Percentiles rank a stretch among this genome's conserved stretches.
Evolutionary conservation across 2,888 invertebrate species (phyloP).

Genomic region (Ochlodes sylvanus): DNA sequence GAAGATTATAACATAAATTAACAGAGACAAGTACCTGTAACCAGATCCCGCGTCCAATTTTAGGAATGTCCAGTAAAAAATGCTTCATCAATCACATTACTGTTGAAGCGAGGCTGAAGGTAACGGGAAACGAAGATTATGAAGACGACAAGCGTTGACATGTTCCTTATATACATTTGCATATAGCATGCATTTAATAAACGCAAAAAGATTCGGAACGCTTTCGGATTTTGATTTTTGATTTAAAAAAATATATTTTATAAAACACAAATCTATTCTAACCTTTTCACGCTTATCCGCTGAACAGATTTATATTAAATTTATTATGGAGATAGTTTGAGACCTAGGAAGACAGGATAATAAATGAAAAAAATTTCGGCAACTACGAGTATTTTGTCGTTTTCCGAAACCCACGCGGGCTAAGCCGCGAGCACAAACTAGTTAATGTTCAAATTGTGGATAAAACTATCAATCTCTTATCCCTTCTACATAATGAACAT

Average conservation of each 20-base stretch:
- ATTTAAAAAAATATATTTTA: background rate
- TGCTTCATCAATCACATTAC: slow-evolving; percentile 51
- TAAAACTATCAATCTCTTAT: too few species aligned
- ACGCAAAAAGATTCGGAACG: background rate
- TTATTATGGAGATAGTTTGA: too few species aligned
- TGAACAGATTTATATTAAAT: too few species aligned
- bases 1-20: slow-evolving; percentile 4
- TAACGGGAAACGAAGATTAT: slow-evolving; percentile 47
- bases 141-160: slow-evolving; percentile 12
- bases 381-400: too few species aligned
- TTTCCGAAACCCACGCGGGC: too few species aligned
- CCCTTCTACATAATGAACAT: too few species aligned
- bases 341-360: too few species aligned
- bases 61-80: slow-evolving; percentile 3
- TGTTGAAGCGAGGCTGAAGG: slow-evolving; percentile 42
- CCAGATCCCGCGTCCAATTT: slow-evolving; percentile 8
- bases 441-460: too few species aligned
- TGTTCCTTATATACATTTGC: too few species aligned
- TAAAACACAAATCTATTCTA: background rate
- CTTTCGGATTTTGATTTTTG: background rate
- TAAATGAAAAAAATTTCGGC: too few species aligned
- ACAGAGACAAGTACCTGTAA: slow-evolving; percentile 9
- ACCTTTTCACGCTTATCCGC: too few species aligned
- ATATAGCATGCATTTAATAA: background rate
- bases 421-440: too few species aligned